A percentile compares a stretch with the other conserved stretches of the same genome.
These are phyloP conservation scores for Rhincodon typus DNA, from an alignment of 2,797 vertebrate genomes.

Conservation along the genomic window DNA sequence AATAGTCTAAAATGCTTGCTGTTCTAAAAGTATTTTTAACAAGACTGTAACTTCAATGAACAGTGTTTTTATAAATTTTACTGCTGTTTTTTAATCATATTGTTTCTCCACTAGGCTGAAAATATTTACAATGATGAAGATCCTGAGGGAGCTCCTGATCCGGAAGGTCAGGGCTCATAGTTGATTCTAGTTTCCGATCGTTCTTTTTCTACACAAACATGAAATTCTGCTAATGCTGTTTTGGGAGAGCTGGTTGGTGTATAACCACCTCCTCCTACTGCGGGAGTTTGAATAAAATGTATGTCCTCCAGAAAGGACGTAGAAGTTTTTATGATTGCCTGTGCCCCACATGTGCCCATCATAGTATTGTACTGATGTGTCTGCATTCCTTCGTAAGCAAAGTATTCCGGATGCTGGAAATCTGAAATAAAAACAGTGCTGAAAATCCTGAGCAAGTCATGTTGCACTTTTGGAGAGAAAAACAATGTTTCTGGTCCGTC, in stretches of 20 bases:
- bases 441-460: not conserved
- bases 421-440: not conserved
- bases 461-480: not conserved
- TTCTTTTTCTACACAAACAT: constrained; percentile 10
- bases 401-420: not conserved
- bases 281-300: constrained; percentile 29
- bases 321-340: constrained; percentile 17
- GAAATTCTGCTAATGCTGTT: constrained; percentile 34
- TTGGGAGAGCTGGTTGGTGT: constrained; percentile 23
- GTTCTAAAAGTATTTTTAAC: not conserved
- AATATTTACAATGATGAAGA: constrained; percentile 98
- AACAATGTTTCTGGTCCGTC: not conserved
- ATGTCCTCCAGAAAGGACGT: constrained; percentile 36
- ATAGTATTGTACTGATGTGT: not conserved
- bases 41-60: not conserved
- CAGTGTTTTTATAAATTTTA: not conserved
- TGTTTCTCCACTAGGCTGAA: constrained; percentile 69
- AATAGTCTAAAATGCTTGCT: not conserved
- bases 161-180: constrained; percentile 83
- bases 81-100: not conserved
- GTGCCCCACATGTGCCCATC: not conserved
- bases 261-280: not conserved
- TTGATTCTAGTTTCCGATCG: constrained; percentile 43
- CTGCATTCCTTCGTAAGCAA: not conserved
- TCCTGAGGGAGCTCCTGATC: constrained; percentile 86